Base-by-base conservation (phyloP, 2,888 invertebrate genomes). In the Lycocerus yunnanus region DNA sequence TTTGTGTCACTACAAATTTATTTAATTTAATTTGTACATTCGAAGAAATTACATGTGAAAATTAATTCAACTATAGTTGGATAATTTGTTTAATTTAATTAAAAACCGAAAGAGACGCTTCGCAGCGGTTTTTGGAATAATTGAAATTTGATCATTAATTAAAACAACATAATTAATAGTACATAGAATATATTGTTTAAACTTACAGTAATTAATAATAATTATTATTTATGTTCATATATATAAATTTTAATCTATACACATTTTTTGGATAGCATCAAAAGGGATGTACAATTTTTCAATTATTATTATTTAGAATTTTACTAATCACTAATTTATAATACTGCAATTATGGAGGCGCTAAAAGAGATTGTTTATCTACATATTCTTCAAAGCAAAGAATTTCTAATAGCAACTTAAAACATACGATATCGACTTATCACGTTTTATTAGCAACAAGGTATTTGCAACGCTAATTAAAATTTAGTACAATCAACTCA, bases 361-460 rank as follows among this genome's bases (percentile, higher is more conserved):
- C 68, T 69, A 73, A 66, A 43, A 69, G 27, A 66, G 15, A 63
- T 63, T n/a, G 20, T 63, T 63, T 63, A 60, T 66, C 63, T 72
- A 58, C 68, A 68, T 16, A 58, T 60, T 65, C 68, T 68, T 67
- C 58, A 21, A 24, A 71, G 58, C 71, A 71, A 70, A 70, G 58
- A 66, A 63, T 68, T 58, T 61, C n/a, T 18, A 27, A 68, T 58
- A 68, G 72, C 61, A 58, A 63, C 21, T 59, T 63, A 68, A 18
- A 63, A 63, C 61, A 18, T 63, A 18, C 61, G 61, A 63, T 20
- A 63, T 16, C 20, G 61, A 63, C 58, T 69, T 69, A 73, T 73
- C 73, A 73, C 73, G 73, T 69, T 66, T 66, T 66, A 27, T 73
- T 73, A 66, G 61, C 67, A 69, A 72, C 67, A 69, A 72, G 72